Conservation (phyloP, 2,888 invertebrate species). For the Megastigmus dorsalis region DNA sequence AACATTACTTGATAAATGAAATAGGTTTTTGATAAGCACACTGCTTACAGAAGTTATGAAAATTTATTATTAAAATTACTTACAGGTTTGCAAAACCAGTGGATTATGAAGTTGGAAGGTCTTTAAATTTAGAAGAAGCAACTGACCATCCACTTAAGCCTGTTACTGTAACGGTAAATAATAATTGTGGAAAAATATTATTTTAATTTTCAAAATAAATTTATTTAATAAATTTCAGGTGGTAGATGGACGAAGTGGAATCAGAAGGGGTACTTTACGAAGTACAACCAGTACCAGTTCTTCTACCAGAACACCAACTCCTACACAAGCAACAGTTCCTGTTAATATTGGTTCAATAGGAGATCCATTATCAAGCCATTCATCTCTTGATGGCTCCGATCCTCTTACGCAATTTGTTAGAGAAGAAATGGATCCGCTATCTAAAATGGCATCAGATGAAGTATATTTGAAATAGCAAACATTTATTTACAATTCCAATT, state of each 20-base stretch:
- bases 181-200: conserved; percentile 6
- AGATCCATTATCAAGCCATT: conserved; percentile 74
- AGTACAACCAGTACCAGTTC: conserved; percentile 76
- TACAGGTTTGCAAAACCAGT: conserved; percentile 66
- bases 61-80: conserved; percentile 1
- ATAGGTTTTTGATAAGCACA: conserved; percentile 1
- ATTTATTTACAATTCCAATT: conserved; percentile 56
- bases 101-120: conserved; percentile 59
- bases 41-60: too few relatives aligned
- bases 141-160: conserved; percentile 79
- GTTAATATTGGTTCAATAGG: conserved; percentile 72
- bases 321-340: conserved; percentile 69
- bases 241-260: conserved; percentile 76
- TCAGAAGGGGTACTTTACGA: conserved; percentile 75
- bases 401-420: conserved; percentile 84
- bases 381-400: conserved; percentile 83
- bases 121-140: conserved; percentile 69
- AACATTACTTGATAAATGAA: background rate
- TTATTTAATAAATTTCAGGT: conserved; percentile 65
- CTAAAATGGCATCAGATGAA: conserved; percentile 79
- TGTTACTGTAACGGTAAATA: conserved; percentile 74
- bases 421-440: conserved; percentile 80
- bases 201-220: conserved; percentile 24
- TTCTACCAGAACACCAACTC: conserved; percentile 73
- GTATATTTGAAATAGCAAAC: conserved; percentile 61